These are phyloP conservation scores for Apis cerana DNA, from an alignment of 1,140 invertebrate species.

Conservation along the genomic window DNA sequence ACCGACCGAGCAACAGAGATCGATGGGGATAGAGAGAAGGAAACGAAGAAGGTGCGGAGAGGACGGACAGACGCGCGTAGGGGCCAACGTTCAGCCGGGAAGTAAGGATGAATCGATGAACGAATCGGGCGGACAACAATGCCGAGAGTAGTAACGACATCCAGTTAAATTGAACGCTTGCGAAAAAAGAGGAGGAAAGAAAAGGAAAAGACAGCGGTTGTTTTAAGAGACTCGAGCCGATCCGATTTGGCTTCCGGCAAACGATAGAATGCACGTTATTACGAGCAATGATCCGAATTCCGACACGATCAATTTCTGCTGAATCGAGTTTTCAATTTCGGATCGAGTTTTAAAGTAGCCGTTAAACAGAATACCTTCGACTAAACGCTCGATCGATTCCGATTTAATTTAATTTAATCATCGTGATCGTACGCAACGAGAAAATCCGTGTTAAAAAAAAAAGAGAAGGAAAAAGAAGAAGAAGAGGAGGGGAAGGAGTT, in stretches of 20 bases:
- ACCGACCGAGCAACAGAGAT: neutral
- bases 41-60: conserved; percentile 32
- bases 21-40: conserved; percentile 27
- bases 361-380: neutral
- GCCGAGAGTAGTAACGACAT: conserved; percentile 76
- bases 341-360: too few relatives aligned
- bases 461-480: too few relatives aligned
- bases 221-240: conserved; percentile 51
- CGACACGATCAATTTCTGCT: neutral
- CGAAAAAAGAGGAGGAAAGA: conserved; percentile 63
- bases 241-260: conserved; percentile 41
- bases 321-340: neutral
- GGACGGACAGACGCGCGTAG: conserved; percentile 36
- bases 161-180: conserved; percentile 73
- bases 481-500: neutral
- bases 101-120: conserved; percentile 68
- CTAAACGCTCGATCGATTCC: neutral
- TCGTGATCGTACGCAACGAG: neutral
- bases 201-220: neutral
- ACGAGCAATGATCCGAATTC: neutral
- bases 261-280: conserved; percentile 31
- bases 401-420: neutral
- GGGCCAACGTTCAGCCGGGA: conserved; percentile 38
- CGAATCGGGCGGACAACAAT: conserved; percentile 74
- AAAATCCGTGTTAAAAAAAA: neutral